A percentile compares a stretch with the other conserved stretches of the same genome.
These are phyloP conservation scores for Astreopora myriophthalma DNA, from an alignment of 64 coral and sea anemone species.

Conservation along the genomic window DNA sequence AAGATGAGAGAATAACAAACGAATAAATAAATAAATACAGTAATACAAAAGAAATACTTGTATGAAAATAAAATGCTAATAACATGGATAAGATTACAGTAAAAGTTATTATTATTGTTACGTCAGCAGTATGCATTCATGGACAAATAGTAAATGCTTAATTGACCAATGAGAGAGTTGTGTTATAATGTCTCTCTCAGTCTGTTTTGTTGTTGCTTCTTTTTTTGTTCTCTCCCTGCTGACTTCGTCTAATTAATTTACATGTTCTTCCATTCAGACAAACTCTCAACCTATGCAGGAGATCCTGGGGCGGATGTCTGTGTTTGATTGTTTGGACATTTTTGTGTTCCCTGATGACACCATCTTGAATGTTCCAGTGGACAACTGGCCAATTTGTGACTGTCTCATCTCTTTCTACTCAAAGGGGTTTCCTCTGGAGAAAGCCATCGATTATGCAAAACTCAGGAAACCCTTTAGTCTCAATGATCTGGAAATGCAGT, in stretches of 20 bases:
- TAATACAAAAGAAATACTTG: no score
- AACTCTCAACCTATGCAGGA: slow-evolving; percentile 96
- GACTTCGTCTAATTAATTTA: background rate
- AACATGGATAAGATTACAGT: no score
- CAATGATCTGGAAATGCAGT: slow-evolving; percentile 90
- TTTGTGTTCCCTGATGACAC: slow-evolving; percentile 87
- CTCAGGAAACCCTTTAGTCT: slow-evolving; percentile 84
- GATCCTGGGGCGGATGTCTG: slow-evolving; percentile 72
- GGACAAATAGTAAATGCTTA: no score
- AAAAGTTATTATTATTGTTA: no score
- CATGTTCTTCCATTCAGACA: slow-evolving; percentile 48
- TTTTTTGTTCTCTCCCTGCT: background rate
- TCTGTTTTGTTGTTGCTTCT: no score
- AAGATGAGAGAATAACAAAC: no score
- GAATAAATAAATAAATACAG: no score
- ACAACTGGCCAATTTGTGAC: slow-evolving; percentile 95
- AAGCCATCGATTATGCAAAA: slow-evolving; percentile 87
- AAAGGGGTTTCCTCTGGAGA: slow-evolving; percentile 86
- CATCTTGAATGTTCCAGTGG: slow-evolving; percentile 79
- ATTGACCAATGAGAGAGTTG: no score
- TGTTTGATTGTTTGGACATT: slow-evolving; percentile 86
- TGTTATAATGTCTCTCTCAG: no score
- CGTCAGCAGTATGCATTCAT: no score
- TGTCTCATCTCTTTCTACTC: slow-evolving; percentile 97
- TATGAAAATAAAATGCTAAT: no score